Evolutionary conservation across 2,888 invertebrate genomes (phyloP).

Genomic region (Drosophila parthenogenetica): DNA sequence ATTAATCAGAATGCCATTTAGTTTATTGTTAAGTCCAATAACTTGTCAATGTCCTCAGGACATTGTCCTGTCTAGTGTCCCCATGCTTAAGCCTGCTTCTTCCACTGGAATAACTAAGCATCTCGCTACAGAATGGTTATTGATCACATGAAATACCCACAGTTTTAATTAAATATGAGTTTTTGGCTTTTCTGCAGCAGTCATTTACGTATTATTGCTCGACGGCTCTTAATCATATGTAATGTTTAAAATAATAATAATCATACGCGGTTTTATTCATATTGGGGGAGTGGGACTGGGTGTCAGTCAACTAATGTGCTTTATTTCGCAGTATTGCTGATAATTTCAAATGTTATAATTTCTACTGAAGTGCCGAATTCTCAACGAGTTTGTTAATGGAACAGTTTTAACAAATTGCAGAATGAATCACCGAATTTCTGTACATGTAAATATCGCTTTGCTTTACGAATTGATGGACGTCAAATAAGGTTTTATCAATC

Average conservation of each 20-base stretch:
- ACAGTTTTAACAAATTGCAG: neutral
- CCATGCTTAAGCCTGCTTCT: neutral
- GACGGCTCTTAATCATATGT: conserved; percentile 37
- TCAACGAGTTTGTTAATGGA: neutral
- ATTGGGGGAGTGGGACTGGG: neutral
- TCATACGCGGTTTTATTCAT: conserved; percentile 49
- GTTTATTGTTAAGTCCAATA: conserved; percentile 23
- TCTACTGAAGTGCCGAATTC: neutral
- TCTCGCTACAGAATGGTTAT: conserved; percentile 14
- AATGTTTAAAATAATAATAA: conserved; percentile 55
- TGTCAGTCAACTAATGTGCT: neutral
- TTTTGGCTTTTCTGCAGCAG: conserved; percentile 17
- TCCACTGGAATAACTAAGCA: neutral
- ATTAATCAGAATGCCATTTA: conserved; percentile 54
- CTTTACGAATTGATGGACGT: neutral
- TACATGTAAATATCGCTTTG: neutral
- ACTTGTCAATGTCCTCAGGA: conserved; percentile 23
- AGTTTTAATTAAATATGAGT: conserved; percentile 67
- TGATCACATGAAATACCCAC: conserved; percentile 21
- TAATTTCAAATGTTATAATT: neutral
- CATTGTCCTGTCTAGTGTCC: conserved; percentile 12
- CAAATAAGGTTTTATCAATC: conserved; percentile 18
- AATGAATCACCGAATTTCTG: too few relatives aligned
- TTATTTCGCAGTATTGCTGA: neutral
- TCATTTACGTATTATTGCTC: conserved; percentile 30